A percentile compares a stretch with the other conserved stretches of the same genome.
These are phyloP conservation scores for Ormia ochracea DNA, from an alignment of 2,888 invertebrate genomes.

Conservation along the genomic window DNA sequence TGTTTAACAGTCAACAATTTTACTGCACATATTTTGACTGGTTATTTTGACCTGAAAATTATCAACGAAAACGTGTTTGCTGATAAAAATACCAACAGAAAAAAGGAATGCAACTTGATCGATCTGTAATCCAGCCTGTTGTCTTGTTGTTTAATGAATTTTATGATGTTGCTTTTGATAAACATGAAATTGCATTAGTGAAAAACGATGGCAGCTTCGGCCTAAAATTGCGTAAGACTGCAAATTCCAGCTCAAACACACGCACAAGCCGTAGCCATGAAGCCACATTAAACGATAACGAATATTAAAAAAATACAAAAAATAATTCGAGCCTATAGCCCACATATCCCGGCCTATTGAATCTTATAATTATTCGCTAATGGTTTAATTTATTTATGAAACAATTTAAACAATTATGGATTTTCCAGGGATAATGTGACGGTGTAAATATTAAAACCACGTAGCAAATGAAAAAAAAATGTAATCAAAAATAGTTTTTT, in stretches of 20 bases:
- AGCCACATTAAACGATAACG: too few relatives aligned
- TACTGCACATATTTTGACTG: conserved; percentile 35
- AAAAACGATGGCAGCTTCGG: conserved; percentile 46
- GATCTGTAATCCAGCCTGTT: background rate
- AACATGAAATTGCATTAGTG: conserved; percentile 48
- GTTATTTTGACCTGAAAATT: conserved; percentile 57
- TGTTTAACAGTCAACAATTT: conserved; percentile 8
- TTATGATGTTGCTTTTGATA: background rate
- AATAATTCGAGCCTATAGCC: too few relatives aligned
- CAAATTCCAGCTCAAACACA: conserved; percentile 40
- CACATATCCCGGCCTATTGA: too few relatives aligned
- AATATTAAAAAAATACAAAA: too few relatives aligned
- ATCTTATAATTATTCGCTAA: too few relatives aligned
- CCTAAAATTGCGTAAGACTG: conserved; percentile 66
- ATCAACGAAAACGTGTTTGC: conserved; percentile 53
- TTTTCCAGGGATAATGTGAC: too few relatives aligned
- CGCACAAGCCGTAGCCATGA: too few relatives aligned
- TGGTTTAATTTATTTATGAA: too few relatives aligned
- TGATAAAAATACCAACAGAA: conserved; percentile 43
- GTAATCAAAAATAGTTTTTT: too few relatives aligned
- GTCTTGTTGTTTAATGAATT: conserved; percentile 18
- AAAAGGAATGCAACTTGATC: conserved; percentile 29
- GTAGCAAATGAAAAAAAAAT: too few relatives aligned
- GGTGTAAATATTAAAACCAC: too few relatives aligned
- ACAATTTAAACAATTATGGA: too few relatives aligned